Evolutionary conservation across 1,140 invertebrate species (phyloP).

Genomic region (Ruditapes philippinarum): DNA sequence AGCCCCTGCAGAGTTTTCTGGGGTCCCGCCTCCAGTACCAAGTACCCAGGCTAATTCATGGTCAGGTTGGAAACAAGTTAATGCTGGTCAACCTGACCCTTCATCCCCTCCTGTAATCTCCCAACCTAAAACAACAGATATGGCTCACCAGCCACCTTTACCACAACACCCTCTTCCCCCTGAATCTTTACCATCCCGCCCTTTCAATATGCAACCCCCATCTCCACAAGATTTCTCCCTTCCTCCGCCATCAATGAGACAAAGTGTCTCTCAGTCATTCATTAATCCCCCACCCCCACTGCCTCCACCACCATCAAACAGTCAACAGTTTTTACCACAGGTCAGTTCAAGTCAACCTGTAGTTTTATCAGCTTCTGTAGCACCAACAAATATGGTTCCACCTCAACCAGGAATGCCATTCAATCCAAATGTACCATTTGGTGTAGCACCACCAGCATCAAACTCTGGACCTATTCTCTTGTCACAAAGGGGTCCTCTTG

Average conservation of each 20-base stretch:
- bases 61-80: conserved; percentile 55
- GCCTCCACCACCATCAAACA: conserved; percentile 10
- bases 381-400: conserved; percentile 14
- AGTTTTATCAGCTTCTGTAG: background rate
- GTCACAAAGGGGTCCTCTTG: background rate
- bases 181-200: background rate
- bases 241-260: conserved; percentile 44
- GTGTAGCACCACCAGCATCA: conserved; percentile 5
- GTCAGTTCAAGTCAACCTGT: conserved; percentile 17
- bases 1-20: conserved; percentile 16
- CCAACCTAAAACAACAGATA: conserved; percentile 10
- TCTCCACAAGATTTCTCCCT: conserved; percentile 56
- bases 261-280: conserved; percentile 32
- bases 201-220: conserved; percentile 31
- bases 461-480: background rate
- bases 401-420: background rate
- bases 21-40: conserved; percentile 28
- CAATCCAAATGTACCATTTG: conserved; percentile 46
- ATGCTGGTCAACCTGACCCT: conserved; percentile 42
- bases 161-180: conserved; percentile 31
- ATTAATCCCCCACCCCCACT: conserved; percentile 48
- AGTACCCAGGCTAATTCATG: conserved; percentile 34
- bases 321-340: background rate
- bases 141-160: conserved; percentile 8
- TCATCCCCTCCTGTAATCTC: conserved; percentile 36